Percentiles rank a stretch among this genome's conserved stretches.
Conservation (phyloP, 1,140 invertebrate species). For the Plectus sambesii region DNA sequence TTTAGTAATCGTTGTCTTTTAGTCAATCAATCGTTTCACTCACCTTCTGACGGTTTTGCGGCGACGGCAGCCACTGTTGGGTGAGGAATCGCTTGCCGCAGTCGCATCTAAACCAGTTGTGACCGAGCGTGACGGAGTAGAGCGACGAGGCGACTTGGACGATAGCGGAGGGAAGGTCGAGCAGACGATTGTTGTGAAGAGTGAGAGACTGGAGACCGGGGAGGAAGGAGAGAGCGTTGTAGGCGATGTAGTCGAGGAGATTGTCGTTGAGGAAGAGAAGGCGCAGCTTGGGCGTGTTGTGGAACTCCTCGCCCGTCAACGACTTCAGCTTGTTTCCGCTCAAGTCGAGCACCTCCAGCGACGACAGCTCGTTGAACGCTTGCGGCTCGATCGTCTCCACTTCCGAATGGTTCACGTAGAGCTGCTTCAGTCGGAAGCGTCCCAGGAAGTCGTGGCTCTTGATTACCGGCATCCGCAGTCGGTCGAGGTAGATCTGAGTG, state of each 20-base stretch:
- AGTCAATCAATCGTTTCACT: too few species aligned
- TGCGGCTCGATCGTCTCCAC: conserved; percentile 28
- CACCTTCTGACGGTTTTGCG: conserved; percentile 14
- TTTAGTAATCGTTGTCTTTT: too few species aligned
- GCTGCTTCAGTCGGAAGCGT: conserved; percentile 22
- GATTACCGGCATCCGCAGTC: conserved; percentile 27
- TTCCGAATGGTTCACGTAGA: conserved; percentile 31
- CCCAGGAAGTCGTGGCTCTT: conserved; percentile 29
- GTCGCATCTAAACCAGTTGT: conserved; percentile 40
- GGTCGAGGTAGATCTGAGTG: conserved; percentile 29
- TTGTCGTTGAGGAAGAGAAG: conserved; percentile 33
- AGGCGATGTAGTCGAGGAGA: conserved; percentile 21
- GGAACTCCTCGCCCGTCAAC: conserved; percentile 17
- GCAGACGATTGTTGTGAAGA: conserved; percentile 21
- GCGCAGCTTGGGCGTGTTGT: conserved; percentile 14
- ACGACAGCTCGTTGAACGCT: conserved; percentile 33
- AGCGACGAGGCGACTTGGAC: conserved; percentile 11
- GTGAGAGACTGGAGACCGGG: conserved; percentile 28
- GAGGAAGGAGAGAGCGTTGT: conserved; percentile 17
- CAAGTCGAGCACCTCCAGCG: conserved; percentile 25
- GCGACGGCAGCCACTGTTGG: conserved; percentile 26
- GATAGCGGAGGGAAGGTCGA: conserved; percentile 17
- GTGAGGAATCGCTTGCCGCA: conserved; percentile 19
- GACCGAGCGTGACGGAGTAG: conserved; percentile 15
- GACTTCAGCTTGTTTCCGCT: conserved; percentile 15